Conservation (phyloP, 2,888 invertebrate genomes). For the Zhengitettix transpicula region DNA sequence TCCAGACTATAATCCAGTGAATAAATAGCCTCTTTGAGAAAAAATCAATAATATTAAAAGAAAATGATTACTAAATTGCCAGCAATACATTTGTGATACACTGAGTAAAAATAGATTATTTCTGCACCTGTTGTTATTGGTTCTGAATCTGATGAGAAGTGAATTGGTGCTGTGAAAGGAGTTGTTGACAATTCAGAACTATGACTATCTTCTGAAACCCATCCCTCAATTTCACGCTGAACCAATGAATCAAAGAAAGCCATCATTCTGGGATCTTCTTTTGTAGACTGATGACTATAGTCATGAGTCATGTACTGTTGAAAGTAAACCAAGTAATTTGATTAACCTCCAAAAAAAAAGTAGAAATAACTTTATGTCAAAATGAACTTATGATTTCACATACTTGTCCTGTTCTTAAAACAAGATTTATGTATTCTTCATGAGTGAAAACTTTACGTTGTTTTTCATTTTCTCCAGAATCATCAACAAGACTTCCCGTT, state of each 20-base stretch:
- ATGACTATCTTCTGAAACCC: constrained; percentile 21
- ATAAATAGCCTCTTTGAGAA: no score
- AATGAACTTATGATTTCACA: background rate
- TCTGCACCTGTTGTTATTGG: no score
- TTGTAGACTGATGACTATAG: constrained; percentile 71
- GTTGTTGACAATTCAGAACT: constrained; percentile 6
- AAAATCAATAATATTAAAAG: no score
- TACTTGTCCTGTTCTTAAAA: constrained; percentile 60
- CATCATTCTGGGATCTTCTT: constrained; percentile 89
- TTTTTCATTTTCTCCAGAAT: constrained; percentile 22
- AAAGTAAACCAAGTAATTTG: background rate
- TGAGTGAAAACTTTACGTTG: constrained; percentile 53
- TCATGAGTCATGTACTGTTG: constrained; percentile 65
- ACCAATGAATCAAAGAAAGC: constrained; percentile 90
- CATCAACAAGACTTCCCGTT: constrained; percentile 15
- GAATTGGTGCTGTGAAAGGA: constrained; percentile 17
- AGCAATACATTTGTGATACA: no score
- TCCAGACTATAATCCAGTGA: no score
- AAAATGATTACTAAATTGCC: no score
- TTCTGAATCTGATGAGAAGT: constrained; percentile 22
- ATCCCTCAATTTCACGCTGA: constrained; percentile 75
- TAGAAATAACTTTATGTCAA: background rate
- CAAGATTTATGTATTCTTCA: constrained; percentile 68
- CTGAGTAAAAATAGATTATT: no score
- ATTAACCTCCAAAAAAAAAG: background rate